A percentile compares a stretch with the other conserved stretches of the same genome.
Evolutionary conservation across 2,888 invertebrate species (phyloP).

Genomic region (Tipula lateralis): DNA sequence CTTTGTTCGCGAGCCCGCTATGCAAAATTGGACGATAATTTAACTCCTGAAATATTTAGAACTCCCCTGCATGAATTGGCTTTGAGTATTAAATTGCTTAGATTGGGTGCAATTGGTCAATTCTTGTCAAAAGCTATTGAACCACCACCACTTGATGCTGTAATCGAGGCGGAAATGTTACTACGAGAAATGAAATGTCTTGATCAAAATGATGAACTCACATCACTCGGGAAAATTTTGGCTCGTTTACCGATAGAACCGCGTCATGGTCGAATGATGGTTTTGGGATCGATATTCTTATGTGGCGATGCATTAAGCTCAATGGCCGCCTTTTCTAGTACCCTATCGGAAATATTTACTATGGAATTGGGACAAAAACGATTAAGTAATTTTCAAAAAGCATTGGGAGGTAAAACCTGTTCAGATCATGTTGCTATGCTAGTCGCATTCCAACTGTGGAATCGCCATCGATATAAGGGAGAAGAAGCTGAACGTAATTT

Average conservation of each 20-base stretch:
- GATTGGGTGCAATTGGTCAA: slow-evolving; percentile 86
- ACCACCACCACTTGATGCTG: slow-evolving; percentile 95
- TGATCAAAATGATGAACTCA: slow-evolving; percentile 80
- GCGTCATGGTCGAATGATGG: slow-evolving; percentile 93
- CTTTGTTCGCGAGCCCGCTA: slow-evolving; percentile 75
- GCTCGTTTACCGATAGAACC: slow-evolving; percentile 96
- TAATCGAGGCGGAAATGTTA: slow-evolving; percentile 91
- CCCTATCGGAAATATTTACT: slow-evolving; percentile 91
- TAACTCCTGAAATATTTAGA: slow-evolving; percentile 96
- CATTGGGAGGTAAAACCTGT: slow-evolving; percentile 77
- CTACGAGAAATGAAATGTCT: slow-evolving; percentile 85
- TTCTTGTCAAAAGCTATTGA: slow-evolving; percentile 94
- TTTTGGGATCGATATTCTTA: slow-evolving; percentile 85
- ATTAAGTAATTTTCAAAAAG: slow-evolving; percentile 77
- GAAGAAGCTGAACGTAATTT: slow-evolving; percentile 75
- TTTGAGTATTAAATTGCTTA: slow-evolving; percentile 81
- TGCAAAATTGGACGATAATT: slow-evolving; percentile 75
- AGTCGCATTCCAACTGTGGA: slow-evolving; percentile 83
- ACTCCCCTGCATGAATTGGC: slow-evolving; percentile 95
- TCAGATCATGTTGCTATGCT: slow-evolving; percentile 96
- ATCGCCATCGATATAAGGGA: slow-evolving; percentile 61
- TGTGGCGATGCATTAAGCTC: slow-evolving; percentile 88
- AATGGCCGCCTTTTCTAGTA: slow-evolving; percentile 92
- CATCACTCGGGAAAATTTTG: slow-evolving; percentile 86
- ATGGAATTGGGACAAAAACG: slow-evolving; percentile 70